phyloP scores from a whole-genome alignment of 2,113 vertebrate species.

The Zonotrichia leucophrys region DNA sequence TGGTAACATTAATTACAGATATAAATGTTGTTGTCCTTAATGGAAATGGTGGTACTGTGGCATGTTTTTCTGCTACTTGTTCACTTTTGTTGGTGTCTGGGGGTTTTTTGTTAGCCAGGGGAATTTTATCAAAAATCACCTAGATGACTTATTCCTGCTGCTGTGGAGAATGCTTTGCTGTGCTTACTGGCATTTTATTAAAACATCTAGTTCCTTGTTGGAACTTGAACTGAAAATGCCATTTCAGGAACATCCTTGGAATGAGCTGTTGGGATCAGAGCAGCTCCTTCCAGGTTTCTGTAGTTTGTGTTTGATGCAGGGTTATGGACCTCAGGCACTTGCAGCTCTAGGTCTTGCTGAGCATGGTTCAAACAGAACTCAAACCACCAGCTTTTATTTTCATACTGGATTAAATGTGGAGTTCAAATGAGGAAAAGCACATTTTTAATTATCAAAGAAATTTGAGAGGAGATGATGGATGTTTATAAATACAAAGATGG shows the following conservation, averaged over 20 bases:
- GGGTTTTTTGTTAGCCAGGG: background rate
- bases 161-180: background rate
- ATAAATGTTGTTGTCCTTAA: background rate
- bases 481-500: background rate
- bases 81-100: background rate
- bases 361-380: background rate
- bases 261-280: background rate
- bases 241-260: background rate
- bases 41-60: background rate
- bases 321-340: background rate
- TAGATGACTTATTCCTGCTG: background rate
- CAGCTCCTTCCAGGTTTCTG: background rate
- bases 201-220: background rate
- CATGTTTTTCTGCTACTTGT: background rate
- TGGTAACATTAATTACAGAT: background rate
- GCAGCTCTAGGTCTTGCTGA: background rate
- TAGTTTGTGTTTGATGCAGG: background rate
- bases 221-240: background rate
- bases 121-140: slow-evolving; percentile 9
- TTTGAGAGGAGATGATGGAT: background rate
- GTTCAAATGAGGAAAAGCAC: background rate
- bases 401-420: background rate
- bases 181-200: background rate
- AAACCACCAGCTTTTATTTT: background rate
- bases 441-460: background rate